Base-by-base conservation (phyloP, 2,888 invertebrate genomes). In the Chelonus formosanus region DNA sequence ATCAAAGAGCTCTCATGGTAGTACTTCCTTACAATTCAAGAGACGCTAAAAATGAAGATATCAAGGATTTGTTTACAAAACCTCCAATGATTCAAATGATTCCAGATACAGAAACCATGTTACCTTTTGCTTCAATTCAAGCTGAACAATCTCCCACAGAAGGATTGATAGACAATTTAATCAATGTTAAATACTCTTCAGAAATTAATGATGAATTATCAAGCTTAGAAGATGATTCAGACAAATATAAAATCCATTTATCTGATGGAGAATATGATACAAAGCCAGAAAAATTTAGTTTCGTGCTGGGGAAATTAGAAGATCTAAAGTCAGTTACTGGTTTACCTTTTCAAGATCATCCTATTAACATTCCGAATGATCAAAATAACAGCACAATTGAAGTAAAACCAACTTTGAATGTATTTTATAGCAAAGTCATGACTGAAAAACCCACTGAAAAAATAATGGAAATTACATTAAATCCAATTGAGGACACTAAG, bases 21-120 rank as follows among this genome's bases (percentile, higher is more conserved):
- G 91, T 91, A 0, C 82, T 91, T 72, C 91, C 92, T 0, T 89
- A 89, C 74, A 87, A 89, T 54, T 86, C 88, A 4, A 84, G 88
- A 45, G 87, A 88, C 71, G 85, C 87, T 1, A 85, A 86, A 2
- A 85, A 86, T 3, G 88, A 87, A 4, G 83, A 81, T 65, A 83
- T 91, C 59, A 88, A 89, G 75, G 90, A 91, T 72, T 80, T 91
- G 0, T 91, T 88, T 74, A 91, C 90, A 3, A 89, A 88, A 78
- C 87, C 89, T 53, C 91, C 92, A 1, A 84, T 91, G 68, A 86
- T 89, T 0, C 87, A 88, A 77, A 86, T 90, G 54, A 84, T 90
- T 34, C 84, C 82, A 0, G 84, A 83, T 43, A 5, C 54, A 0
- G 73, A 65, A n/a, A 70, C 71, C 0, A 71, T 71, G 7, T 20